These are phyloP conservation scores for Tragelaphus strepsiceros DNA, from an alignment of 2,113 vertebrate genomes.

Conservation along the genomic window DNA sequence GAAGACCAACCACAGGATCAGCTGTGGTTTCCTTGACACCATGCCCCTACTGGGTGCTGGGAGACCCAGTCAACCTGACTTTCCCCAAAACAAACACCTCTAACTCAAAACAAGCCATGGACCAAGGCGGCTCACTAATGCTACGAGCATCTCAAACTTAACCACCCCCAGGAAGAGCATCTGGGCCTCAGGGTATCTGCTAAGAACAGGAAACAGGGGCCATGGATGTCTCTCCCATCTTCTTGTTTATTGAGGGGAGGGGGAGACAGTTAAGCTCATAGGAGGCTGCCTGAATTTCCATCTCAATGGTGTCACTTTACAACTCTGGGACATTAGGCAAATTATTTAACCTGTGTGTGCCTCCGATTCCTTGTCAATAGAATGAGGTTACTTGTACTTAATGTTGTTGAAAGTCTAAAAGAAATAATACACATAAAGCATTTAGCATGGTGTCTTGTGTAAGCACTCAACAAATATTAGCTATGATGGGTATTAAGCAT, in stretches of 20 bases:
- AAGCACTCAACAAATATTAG: background rate
- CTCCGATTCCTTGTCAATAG: background rate
- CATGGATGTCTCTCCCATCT: background rate
- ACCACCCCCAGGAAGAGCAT: background rate
- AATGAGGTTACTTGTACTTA: background rate
- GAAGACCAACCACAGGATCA: background rate
- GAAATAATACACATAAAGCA: background rate
- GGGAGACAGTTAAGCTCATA: background rate
- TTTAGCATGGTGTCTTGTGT: background rate
- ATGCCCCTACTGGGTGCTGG: background rate
- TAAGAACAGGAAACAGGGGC: background rate
- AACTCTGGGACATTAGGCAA: background rate
- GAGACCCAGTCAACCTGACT: background rate
- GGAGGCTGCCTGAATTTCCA: background rate
- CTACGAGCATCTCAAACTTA: background rate
- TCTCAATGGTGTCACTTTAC: background rate
- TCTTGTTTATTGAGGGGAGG: background rate
- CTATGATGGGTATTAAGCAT: background rate
- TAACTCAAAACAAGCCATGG: background rate
- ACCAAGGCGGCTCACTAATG: background rate
- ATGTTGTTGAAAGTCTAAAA: background rate
- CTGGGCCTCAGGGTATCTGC: background rate
- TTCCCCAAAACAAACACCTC: background rate
- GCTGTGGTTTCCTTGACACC: background rate
- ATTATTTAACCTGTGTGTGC: background rate